phyloP scores from a whole-genome alignment of 2,797 vertebrate species.

The Trichosurus vulpecula region DNA sequence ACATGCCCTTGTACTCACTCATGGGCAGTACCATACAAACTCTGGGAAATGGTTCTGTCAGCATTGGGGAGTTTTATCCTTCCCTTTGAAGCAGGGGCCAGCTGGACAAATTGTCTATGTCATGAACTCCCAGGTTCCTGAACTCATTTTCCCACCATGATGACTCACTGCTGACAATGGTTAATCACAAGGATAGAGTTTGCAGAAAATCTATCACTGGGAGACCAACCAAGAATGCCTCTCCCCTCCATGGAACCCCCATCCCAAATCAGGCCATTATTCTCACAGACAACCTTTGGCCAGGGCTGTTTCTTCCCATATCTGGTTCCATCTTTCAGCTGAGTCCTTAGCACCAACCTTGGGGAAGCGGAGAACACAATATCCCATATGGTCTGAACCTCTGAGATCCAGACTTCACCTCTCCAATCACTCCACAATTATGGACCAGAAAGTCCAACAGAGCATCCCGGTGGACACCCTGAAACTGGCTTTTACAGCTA shows the following conservation, averaged over 20 bases:
- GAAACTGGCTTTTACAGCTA: background rate
- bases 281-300: background rate
- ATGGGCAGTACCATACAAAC: background rate
- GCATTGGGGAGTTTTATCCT: background rate
- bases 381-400: background rate
- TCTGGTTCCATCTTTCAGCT: background rate
- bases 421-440: background rate
- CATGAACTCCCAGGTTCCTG: background rate
- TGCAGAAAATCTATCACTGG: background rate
- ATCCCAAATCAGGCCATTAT: background rate
- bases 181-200: background rate
- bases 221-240: background rate
- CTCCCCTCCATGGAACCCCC: background rate
- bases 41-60: background rate
- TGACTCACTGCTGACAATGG: constrained; percentile 9
- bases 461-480: background rate
- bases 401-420: background rate
- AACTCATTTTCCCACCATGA: constrained; percentile 4
- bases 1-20: background rate
- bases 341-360: background rate
- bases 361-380: background rate
- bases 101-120: background rate
- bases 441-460: background rate
- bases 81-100: background rate
- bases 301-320: background rate